Base-by-base conservation (phyloP, 2,888 invertebrate genomes). In the Ornithoptera priamus region DNA sequence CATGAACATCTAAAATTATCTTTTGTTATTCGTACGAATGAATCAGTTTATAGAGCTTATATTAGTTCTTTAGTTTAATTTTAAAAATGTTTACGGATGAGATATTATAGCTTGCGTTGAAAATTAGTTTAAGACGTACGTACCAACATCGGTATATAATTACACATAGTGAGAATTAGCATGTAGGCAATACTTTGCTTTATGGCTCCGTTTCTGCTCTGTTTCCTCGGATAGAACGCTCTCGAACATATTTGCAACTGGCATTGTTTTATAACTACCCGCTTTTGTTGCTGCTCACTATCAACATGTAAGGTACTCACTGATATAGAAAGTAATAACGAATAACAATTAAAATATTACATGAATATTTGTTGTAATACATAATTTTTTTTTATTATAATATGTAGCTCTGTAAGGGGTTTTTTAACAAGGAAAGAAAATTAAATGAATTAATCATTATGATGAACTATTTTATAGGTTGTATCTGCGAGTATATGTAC, bases 121-220 rank as follows among this genome's bases (percentile, higher is more conserved):
- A 86, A 83, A 87, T 87, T 84, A 84, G 30, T 89, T 85, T 81
- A 85, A 77, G 82, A 81, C 80, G 77, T 82, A 81, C 80, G 79
- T 77, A 77, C 77, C 72, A 78, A 80, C 75, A 78, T 72, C 69
- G 73, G 76, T 75, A 80, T 85, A 84, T 84, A 85, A 85, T 86
- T 84, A 87, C 82, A 84, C 81, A 81, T 86, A 87, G 85, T 80
- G 82, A 85, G 87, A 86, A 92, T 90, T 90, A 90, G 90, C 90
- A 92, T 92, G 91, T 86, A 85, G 88, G 87, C 89, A 88, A 87
- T 90, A 86, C 84, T 88, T 81, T 78, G 81, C 78, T 81, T 90
- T 91, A 89, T 87, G 84, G 86, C 83, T 87, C 85, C 80, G 77
- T 88, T 89, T 88, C 78, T 82, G 92, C 92, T 92, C 92, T 92